These are phyloP conservation scores for Formica exsecta DNA, from an alignment of 1,140 invertebrate species.

Conservation along the genomic window DNA sequence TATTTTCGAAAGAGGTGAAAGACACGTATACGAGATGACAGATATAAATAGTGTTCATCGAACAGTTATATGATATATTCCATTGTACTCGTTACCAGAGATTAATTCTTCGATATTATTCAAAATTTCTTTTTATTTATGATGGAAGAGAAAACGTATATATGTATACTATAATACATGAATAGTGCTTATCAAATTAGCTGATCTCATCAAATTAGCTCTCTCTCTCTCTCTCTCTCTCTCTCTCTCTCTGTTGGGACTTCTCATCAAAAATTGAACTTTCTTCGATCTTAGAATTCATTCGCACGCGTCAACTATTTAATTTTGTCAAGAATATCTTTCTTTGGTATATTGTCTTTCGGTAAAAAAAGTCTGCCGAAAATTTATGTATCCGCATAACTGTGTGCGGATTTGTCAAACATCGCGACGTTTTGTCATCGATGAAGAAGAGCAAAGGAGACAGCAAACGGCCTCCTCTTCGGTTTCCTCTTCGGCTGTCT, in stretches of 20 bases:
- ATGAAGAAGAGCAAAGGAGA: background rate
- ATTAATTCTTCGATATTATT: background rate
- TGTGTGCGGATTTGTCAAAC: background rate
- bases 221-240: no score
- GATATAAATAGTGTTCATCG: conserved; percentile 26
- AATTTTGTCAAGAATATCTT: background rate
- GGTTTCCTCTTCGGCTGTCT: conserved; percentile 19
- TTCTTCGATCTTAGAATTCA: background rate
- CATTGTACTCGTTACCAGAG: background rate
- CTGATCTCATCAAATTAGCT: no score
- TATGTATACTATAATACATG: background rate
- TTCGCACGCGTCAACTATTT: background rate
- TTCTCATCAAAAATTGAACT: background rate
- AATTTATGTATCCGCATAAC: conserved; percentile 2
- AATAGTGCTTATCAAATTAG: background rate
- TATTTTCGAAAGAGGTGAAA: conserved; percentile 9
- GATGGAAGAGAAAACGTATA: background rate
- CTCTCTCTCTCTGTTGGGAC: no score
- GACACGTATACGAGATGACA: background rate
- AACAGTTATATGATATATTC: background rate
- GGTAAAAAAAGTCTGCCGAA: background rate
- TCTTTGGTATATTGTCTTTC: background rate
- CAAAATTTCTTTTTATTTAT: background rate
- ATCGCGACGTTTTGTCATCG: background rate
- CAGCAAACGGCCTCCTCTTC: background rate